These are phyloP conservation scores for Dilophus febrilis DNA, from an alignment of 2,888 invertebrate genomes.

Conservation along the genomic window DNA sequence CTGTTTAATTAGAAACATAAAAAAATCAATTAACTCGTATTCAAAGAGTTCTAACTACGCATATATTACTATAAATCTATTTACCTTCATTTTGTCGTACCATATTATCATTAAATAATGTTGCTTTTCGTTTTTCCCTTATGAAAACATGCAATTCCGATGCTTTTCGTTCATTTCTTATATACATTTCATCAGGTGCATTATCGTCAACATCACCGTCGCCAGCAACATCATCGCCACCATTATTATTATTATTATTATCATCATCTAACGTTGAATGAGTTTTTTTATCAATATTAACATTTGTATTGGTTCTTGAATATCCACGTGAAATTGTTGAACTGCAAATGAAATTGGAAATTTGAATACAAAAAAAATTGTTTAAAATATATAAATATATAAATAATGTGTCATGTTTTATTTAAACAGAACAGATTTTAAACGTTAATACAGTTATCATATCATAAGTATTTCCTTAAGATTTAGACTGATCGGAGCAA, in stretches of 20 bases:
- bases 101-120: background rate
- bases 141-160: background rate
- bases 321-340: no score
- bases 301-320: background rate
- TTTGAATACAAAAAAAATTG: no score
- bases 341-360: no score
- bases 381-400: no score
- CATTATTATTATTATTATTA: background rate
- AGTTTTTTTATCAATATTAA: no score
- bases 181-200: slow-evolving; percentile 5
- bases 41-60: no score
- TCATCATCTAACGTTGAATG: background rate
- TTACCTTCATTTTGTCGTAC: slow-evolving; percentile 1
- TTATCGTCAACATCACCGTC: background rate
- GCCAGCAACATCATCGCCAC: background rate
- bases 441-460: no score
- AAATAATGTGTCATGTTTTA: no score
- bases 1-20: background rate
- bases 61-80: no score
- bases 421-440: no score
- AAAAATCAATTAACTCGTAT: background rate
- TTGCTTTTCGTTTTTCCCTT: slow-evolving; percentile 2
- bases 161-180: slow-evolving; percentile 10
- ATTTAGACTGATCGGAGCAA: no score
- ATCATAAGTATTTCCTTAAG: no score